Evolutionary conservation across 2,113 vertebrate species (phyloP), one percentile per base, ranked within the genome.

Genomic region (Crocuta crocuta): DNA sequence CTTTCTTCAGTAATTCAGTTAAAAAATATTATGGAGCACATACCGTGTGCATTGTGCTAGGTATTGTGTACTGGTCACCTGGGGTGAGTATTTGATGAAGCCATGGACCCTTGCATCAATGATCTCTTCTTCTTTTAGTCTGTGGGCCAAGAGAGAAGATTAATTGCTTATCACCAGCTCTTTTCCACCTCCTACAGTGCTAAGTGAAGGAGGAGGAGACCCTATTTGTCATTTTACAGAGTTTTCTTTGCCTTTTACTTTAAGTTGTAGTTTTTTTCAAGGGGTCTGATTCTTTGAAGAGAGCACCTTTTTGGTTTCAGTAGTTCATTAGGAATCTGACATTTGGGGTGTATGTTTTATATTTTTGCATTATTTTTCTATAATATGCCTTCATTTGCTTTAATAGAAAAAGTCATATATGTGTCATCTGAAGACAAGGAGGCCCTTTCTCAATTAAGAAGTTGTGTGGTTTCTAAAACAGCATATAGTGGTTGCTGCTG

Each of bases 401-500:
- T 85, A 79, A 76, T 2, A 24, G 33, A 66, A 80, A 92, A 73
- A 50, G 35, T 26, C 33, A 5, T 35, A 3, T 81, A 10, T 43
- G 31, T 86, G 70, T 83, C 48, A 95, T 96, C 39, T 92, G 39
- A 96, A 63, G 28, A 89, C 24, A 84, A 43, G 28, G 79, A 82
- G 48, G 55, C 45, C 33, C n/a, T 95, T 95, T 94, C 24, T n/a
- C n/a, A 94, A 33, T 79, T 92, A n/a, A 6, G 9, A 35, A 96
- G 71, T 76, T 89, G 61, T 93, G 53, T 96, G 84, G 71, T 87
- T 94, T 97, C 80, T 95, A 92, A 88, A 65, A 86, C 33, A 73
- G n/a, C 39, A 23, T 78, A 4, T 80, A 63, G 13, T 50, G 83
- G 50, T 93, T 92, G 48, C 68, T 97, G 91, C 33, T 95, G 50